These are phyloP conservation scores for Sylvicola fuscatus DNA, from an alignment of 2,888 invertebrate species.

Conservation along the genomic window DNA sequence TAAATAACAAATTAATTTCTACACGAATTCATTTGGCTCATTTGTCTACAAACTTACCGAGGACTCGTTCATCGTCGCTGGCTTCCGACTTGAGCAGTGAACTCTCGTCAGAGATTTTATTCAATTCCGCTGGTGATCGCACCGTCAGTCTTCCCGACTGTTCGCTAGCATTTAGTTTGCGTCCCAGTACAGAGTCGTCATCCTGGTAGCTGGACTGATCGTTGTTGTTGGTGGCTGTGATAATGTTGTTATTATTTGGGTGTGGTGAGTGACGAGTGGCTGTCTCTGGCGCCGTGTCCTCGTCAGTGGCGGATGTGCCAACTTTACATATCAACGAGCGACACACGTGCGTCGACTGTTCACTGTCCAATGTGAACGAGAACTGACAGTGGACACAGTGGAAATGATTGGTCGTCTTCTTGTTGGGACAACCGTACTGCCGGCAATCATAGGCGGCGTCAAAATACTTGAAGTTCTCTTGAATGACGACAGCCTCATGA, in stretches of 20 bases:
- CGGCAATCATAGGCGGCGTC: slow-evolving; percentile 52
- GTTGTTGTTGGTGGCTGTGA: slow-evolving; percentile 39
- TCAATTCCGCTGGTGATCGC: too few species aligned
- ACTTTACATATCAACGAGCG: slow-evolving; percentile 30
- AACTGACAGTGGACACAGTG: slow-evolving; percentile 57
- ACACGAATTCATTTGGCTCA: too few species aligned
- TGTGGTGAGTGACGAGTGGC: too few species aligned
- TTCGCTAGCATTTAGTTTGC: too few species aligned
- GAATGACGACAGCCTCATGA: slow-evolving; percentile 60
- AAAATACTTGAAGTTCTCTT: slow-evolving; percentile 73
- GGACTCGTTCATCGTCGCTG: slow-evolving; percentile 14
- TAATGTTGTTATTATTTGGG: slow-evolving; percentile 32
- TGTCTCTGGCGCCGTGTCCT: slow-evolving; percentile 31
- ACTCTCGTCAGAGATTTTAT: too few species aligned
- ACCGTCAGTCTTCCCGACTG: too few species aligned
- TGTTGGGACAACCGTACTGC: slow-evolving; percentile 35
- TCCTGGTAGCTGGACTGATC: slow-evolving; percentile 16
- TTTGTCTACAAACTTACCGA: slow-evolving; percentile 8
- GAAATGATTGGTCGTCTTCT: slow-evolving; percentile 42
- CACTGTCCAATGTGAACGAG: slow-evolving; percentile 32
- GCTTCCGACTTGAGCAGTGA: too few species aligned
- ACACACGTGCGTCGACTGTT: slow-evolving; percentile 6
- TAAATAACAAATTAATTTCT: too few species aligned
- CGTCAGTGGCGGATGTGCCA: slow-evolving; percentile 29
- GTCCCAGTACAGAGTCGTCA: slow-evolving; percentile 9